Percentiles rank a stretch among this genome's conserved stretches.
Conservation (phyloP, 1,140 invertebrate species). For the Drosophila carrolli region DNA sequence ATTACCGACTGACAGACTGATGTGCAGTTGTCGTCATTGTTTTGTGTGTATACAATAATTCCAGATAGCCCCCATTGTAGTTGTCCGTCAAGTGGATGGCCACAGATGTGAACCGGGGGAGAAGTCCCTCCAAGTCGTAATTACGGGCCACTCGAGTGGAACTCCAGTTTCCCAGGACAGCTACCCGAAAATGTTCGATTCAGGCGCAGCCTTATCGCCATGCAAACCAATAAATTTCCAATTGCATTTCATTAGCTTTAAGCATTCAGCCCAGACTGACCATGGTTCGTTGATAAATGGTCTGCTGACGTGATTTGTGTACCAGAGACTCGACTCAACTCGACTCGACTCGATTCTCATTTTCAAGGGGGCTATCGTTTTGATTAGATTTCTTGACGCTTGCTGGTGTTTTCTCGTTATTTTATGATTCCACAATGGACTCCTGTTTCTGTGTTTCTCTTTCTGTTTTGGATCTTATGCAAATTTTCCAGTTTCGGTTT, state of each 20-base stretch:
- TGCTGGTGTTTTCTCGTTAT: conserved; percentile 9
- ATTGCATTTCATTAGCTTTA: conserved; percentile 61
- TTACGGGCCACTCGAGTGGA: conserved; percentile 53
- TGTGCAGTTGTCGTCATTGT: conserved; percentile 54
- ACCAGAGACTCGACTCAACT: conserved; percentile 3
- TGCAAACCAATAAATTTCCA: conserved; percentile 56
- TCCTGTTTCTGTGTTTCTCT: conserved; percentile 4
- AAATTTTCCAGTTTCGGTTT: conserved; percentile 48
- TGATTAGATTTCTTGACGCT: conserved; percentile 49
- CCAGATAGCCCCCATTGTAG: conserved; percentile 40
- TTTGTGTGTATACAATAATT: conserved; percentile 50
- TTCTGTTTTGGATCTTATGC: conserved; percentile 31
- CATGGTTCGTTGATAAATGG: conserved; percentile 54
- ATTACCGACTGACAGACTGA: conserved; percentile 38
- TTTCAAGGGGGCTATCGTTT: conserved; percentile 43
- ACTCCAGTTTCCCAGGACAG: conserved; percentile 2
- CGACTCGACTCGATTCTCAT: conserved; percentile 14
- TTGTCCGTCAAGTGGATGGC: conserved; percentile 50
- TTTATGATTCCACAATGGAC: conserved; percentile 20
- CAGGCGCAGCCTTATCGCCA: conserved; percentile 29
- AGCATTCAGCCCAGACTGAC: conserved; percentile 18
- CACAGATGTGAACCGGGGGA: conserved; percentile 24
- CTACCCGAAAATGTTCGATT: conserved; percentile 7
- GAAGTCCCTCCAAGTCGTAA: conserved; percentile 28
- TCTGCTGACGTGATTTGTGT: conserved; percentile 60